Percentiles rank a stretch among this genome's conserved stretches.
Conservation (phyloP, 2,888 invertebrate species). For the Pseudococcus jackbeardsleyi region DNA sequence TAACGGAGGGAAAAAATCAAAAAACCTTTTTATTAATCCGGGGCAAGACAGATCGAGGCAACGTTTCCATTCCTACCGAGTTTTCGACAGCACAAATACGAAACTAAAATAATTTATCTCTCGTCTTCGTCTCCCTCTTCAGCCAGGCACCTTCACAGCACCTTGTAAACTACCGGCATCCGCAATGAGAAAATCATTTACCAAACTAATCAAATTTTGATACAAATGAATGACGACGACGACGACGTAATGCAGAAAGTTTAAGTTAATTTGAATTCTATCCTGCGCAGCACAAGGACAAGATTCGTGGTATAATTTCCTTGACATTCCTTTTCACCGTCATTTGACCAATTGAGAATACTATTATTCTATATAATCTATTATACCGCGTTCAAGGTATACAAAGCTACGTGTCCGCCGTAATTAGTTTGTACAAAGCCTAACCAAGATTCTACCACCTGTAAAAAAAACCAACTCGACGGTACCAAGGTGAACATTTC, state of each 20-base stretch:
- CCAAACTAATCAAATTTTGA: constrained; percentile 54
- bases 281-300: background rate
- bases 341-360: constrained; percentile 24
- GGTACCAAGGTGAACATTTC: too few species aligned
- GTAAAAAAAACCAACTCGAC: background rate
- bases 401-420: background rate
- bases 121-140: background rate
- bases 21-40: background rate
- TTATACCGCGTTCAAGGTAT: background rate
- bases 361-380: constrained; percentile 9
- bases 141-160: background rate
- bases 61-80: background rate
- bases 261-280: constrained; percentile 53
- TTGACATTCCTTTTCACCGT: constrained; percentile 25
- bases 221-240: constrained; percentile 47
- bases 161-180: constrained; percentile 2
- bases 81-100: constrained; percentile 22
- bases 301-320: constrained; percentile 15
- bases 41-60: background rate
- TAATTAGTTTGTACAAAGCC: too few species aligned
- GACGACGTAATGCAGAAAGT: constrained; percentile 21
- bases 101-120: constrained; percentile 31
- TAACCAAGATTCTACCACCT: background rate
- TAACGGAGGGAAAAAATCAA: background rate
- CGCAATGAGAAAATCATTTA: constrained; percentile 46